Base-by-base conservation (phyloP, 2,113 vertebrate species). In the Pogona vitticeps region DNA sequence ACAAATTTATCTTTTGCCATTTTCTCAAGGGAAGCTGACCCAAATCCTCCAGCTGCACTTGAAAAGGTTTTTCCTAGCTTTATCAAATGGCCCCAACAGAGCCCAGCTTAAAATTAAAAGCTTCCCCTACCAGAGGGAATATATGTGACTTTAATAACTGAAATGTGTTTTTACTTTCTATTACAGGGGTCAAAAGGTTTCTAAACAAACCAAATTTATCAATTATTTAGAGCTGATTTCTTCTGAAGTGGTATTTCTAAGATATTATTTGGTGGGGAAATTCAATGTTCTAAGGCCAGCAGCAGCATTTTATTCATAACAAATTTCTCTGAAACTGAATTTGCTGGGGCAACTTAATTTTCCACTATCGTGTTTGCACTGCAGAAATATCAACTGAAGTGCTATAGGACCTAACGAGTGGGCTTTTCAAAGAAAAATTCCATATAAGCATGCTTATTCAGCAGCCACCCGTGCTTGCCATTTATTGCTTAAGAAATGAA, bases 321-420 rank as follows among this genome's bases (percentile, higher is more conserved):
- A 98, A 97, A 97, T 98, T 98, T 97, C 95, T 96, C 94, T 93
- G 96, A 97, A 98, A 98, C 98, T 97, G 97, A 97, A 98, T 99
- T 98, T 98, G 95, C 93, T 89, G 95, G 97, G 96, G 96, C 96
- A 99, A 98, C 97, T 98, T 99, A 97, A 98, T 99, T 98, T 98
- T 91, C 96, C 59, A 95, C 96, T 96, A 95, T 94, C 91, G 94
- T 96, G 95, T 97, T 96, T 96, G 95, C 93, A 95, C 96, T 97
- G 95, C 96, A 93, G 96, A 97, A 96, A 96, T 95, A 96, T 95
- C 96, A 95, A 91, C 89, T 92, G 94, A 96, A 96, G 96, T 94
- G 94, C 94, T 95, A 96, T 73, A 95, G 91, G 95, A 92, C 94
- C 96, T 97, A 97, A 97, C 95, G 96, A 97, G 95, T 95, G 91